These are phyloP conservation scores for Cricetomys ansorgei DNA, from an alignment of 2,113 vertebrate species.

Conservation along the genomic window DNA sequence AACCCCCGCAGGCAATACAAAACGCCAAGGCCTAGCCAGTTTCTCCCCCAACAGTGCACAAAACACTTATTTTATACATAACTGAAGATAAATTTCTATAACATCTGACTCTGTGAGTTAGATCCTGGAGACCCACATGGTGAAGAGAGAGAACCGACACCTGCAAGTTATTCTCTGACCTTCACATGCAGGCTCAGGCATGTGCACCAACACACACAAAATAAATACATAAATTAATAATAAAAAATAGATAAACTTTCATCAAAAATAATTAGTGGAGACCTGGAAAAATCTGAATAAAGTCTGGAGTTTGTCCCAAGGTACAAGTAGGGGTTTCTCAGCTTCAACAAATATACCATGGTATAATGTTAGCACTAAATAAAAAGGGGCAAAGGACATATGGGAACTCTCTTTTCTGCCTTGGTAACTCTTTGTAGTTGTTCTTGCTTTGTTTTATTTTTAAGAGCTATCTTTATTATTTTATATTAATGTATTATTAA, in stretches of 20 bases:
- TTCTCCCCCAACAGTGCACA: no score
- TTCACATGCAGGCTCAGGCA: not conserved
- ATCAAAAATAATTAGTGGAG: not conserved
- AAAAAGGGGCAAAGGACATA: not conserved
- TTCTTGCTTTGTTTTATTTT: not conserved
- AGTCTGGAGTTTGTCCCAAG: not conserved
- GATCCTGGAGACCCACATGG: not conserved
- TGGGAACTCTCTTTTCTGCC: not conserved
- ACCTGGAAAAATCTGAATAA: conserved; percentile 1
- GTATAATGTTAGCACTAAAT: not conserved
- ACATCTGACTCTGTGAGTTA: not conserved
- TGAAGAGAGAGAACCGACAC: not conserved
- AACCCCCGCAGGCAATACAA: no score
- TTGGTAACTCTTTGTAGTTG: not conserved
- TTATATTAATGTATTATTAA: no score
- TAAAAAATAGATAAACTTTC: not conserved
- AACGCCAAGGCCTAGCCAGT: no score
- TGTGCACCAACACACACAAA: not conserved
- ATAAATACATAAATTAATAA: not conserved
- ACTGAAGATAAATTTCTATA: no score
- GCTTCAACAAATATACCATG: not conserved
- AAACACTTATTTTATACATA: no score
- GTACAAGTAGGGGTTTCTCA: not conserved
- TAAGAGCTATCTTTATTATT: not conserved
- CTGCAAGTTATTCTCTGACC: not conserved